Evolutionary conservation across 2,113 vertebrate genomes (phyloP).

Genomic region (Corythaeola cristata): DNA sequence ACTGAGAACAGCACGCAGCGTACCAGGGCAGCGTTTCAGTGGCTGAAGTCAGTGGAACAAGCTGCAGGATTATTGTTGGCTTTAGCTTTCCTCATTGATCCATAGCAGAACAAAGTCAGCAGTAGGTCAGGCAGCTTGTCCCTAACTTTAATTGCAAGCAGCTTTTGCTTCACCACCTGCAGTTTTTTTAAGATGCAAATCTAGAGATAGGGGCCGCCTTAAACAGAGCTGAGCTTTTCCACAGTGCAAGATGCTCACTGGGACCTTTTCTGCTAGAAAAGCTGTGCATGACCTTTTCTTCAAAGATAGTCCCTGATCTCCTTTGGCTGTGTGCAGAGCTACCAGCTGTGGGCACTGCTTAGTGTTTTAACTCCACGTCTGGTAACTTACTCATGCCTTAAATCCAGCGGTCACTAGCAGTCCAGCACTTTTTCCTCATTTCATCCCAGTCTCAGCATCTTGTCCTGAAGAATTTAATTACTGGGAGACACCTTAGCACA

Average conservation of each 20-base stretch:
- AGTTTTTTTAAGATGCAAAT: not conserved
- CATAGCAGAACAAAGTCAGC: not conserved
- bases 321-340: not conserved
- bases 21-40: not conserved
- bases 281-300: not conserved
- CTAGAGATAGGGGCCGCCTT: not conserved
- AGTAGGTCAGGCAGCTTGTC: not conserved
- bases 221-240: not conserved
- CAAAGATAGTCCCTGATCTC: not conserved
- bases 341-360: not conserved
- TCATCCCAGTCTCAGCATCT: not conserved
- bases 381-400: not conserved
- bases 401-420: not conserved
- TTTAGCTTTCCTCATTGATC: not conserved
- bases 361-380: not conserved
- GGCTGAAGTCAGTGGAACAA: not conserved
- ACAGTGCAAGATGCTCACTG: not conserved
- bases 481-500: not conserved
- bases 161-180: not conserved
- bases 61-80: not conserved
- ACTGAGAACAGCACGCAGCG: rapidly evolving
- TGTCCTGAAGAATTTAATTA: not conserved
- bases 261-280: not conserved
- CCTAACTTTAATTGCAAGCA: not conserved
- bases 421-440: not conserved